Percentiles rank a stretch among this genome's conserved stretches.
These are phyloP conservation scores for Pteronura brasiliensis DNA, from an alignment of 2,113 vertebrate species.

Conservation along the genomic window DNA sequence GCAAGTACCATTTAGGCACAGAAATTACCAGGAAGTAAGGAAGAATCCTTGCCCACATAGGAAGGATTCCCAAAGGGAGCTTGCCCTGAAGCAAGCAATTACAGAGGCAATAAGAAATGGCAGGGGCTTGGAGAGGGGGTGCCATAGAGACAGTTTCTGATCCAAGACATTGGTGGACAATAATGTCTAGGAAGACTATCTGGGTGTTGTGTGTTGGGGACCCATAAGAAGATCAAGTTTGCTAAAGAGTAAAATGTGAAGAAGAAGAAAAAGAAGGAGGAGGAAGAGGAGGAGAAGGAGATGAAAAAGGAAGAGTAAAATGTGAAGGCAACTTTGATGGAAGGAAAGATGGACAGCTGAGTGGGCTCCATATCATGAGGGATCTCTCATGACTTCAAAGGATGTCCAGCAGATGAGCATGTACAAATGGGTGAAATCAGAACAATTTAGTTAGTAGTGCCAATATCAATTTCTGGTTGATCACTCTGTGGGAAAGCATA, in stretches of 20 bases:
- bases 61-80: not conserved
- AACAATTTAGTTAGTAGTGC: not conserved
- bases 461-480: accelerated
- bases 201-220: not conserved
- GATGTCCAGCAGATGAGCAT: too few relatives aligned
- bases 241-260: not conserved
- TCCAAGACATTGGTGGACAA: not conserved
- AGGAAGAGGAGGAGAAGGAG: too few relatives aligned
- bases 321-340: not conserved
- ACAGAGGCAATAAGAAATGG: not conserved
- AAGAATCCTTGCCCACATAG: not conserved
- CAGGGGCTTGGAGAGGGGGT: accelerated
- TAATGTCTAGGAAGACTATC: not conserved
- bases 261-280: not conserved
- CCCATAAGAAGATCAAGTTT: not conserved
- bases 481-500: not conserved
- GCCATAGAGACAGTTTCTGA: not conserved
- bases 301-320: too few relatives aligned
- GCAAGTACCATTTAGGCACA: not conserved
- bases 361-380: accelerated
- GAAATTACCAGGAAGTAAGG: not conserved
- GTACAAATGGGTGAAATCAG: accelerated
- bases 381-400: not conserved
- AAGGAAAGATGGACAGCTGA: not conserved
- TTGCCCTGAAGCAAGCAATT: too few relatives aligned